These are phyloP conservation scores for Anorthoa munda DNA, from an alignment of 2,888 invertebrate genomes.

Conservation along the genomic window DNA sequence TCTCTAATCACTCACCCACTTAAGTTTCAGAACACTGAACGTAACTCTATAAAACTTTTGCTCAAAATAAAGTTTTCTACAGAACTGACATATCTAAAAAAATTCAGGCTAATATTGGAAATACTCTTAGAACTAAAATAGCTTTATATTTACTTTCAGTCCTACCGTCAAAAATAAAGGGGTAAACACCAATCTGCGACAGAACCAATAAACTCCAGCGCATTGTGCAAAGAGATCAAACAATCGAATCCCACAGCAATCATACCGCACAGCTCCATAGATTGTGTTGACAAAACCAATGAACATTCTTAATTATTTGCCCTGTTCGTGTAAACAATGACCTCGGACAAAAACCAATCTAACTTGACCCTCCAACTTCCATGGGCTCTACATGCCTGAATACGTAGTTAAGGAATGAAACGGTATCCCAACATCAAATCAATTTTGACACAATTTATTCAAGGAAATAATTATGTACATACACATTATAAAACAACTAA, in stretches of 20 bases:
- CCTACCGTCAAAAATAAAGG: conserved; percentile 60
- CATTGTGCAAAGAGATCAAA: conserved; percentile 80
- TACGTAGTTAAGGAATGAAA: not conserved
- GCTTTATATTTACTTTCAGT: conserved; percentile 10
- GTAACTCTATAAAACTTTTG: too few relatives aligned
- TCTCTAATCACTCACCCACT: not conserved
- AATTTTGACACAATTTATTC: not conserved
- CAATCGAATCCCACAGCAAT: conserved; percentile 82
- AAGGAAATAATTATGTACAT: too few relatives aligned
- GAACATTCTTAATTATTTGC: conserved; percentile 91
- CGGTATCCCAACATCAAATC: not conserved
- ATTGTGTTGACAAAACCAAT: conserved; percentile 89
- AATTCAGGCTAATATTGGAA: not conserved
- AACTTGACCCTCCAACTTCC: conserved; percentile 68
- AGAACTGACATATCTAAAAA: too few relatives aligned
- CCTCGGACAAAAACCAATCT: conserved; percentile 76
- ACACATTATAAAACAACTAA: too few relatives aligned
- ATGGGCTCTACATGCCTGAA: conserved; percentile 30
- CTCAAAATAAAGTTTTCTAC: too few relatives aligned
- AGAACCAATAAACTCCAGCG: conserved; percentile 78
- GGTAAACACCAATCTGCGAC: conserved; percentile 66
- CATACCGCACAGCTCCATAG: conserved; percentile 75
- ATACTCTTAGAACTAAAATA: conserved; percentile 9
- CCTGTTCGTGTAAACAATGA: conserved; percentile 87
- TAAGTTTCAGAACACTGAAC: not conserved